Conservation (phyloP, 2,888 invertebrate species). For the Phortica okadai region DNA sequence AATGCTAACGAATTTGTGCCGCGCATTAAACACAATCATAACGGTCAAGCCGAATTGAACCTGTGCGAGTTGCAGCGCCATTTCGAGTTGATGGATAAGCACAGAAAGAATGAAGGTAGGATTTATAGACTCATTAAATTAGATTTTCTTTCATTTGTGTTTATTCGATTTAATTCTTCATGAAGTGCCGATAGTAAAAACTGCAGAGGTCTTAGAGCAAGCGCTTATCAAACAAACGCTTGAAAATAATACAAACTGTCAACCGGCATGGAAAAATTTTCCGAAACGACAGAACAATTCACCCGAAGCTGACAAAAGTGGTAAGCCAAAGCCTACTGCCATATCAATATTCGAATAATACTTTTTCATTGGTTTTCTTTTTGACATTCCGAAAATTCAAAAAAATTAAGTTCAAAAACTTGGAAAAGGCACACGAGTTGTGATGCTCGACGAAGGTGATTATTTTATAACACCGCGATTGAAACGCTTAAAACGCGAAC, state of each 20-base stretch:
- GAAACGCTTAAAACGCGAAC: slow-evolving; percentile 32
- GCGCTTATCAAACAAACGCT: background rate
- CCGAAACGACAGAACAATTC: slow-evolving; percentile 41
- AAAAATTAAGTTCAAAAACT: background rate
- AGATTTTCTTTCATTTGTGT: background rate
- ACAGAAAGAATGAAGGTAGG: slow-evolving; percentile 31
- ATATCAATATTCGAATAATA: background rate
- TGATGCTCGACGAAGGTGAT: slow-evolving; percentile 34
- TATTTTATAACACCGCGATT: slow-evolving; percentile 38
- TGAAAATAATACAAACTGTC: background rate
- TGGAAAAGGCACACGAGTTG: slow-evolving; percentile 21
- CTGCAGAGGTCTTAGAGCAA: slow-evolving; percentile 1
- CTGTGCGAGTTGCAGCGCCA: background rate
- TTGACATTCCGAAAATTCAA: background rate
- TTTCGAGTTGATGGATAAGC: slow-evolving; percentile 11
- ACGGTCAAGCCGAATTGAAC: background rate
- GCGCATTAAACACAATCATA: slow-evolving; percentile 20
- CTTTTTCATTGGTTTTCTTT: background rate
- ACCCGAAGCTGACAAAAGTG: background rate
- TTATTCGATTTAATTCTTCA: background rate
- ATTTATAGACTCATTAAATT: background rate
- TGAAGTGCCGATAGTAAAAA: background rate
- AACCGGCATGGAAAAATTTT: slow-evolving; percentile 59
- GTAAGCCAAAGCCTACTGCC: background rate
- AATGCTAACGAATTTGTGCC: slow-evolving; percentile 59